Evolutionary conservation across 2,113 vertebrate species (phyloP).

Genomic region (Urocynchramus pylzowi): DNA sequence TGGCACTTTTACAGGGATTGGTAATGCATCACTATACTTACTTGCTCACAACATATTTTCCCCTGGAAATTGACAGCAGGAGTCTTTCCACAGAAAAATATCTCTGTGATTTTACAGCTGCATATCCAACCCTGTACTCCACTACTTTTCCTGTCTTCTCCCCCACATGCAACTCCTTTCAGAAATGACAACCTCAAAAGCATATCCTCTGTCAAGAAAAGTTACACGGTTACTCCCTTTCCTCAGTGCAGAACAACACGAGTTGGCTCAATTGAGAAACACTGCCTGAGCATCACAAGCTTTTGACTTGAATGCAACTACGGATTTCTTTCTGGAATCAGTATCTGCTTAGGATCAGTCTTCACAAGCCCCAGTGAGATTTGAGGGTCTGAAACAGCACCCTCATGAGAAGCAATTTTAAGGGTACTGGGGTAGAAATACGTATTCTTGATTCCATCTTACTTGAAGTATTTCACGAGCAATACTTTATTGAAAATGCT

Average conservation of each 20-base stretch:
- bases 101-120: not conserved
- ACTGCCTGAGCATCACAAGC: not conserved
- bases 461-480: not conserved
- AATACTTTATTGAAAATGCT: not conserved
- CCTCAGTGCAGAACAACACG: not conserved
- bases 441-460: not conserved
- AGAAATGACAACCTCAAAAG: not conserved
- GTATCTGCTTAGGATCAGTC: not conserved
- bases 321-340: not conserved
- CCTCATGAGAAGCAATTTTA: not conserved
- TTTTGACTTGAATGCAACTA: not conserved
- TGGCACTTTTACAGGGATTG: not conserved
- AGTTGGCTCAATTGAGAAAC: not conserved
- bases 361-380: not conserved
- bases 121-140: not conserved
- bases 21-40: not conserved
- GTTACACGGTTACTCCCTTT: not conserved
- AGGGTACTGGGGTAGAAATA: not conserved
- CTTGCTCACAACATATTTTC: not conserved
- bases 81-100: not conserved
- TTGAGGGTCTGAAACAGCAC: not conserved
- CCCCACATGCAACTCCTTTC: not conserved
- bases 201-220: not conserved
- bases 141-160: not conserved
- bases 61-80: not conserved